phyloP scores from a whole-genome alignment of 2,797 vertebrate genomes.

The Urocyon cinereoargenteus region DNA sequence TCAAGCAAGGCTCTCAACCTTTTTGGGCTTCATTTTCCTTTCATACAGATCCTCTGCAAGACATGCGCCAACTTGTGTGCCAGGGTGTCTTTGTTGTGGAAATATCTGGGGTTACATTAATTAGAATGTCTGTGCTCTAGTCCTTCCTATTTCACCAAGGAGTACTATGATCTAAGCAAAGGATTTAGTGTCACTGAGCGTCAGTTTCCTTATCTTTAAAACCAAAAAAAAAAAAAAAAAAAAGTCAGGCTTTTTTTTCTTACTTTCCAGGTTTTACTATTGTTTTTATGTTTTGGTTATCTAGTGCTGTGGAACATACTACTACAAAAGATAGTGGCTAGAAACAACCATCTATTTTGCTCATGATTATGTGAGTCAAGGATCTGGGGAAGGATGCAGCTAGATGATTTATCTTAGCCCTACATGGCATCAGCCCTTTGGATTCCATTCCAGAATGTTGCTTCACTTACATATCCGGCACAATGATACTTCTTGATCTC shows the following conservation, averaged over 20 bases:
- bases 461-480: neutral
- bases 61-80: neutral
- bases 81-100: neutral
- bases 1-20: neutral
- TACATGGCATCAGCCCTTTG: rapidly evolving
- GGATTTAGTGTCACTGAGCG: neutral
- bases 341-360: neutral
- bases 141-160: neutral
- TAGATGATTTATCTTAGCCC: neutral
- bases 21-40: neutral
- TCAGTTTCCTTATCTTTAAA: neutral
- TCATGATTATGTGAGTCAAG: neutral
- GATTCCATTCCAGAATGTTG: neutral
- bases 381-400: neutral
- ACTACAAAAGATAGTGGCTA: neutral
- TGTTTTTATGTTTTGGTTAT: neutral
- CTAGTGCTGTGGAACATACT: neutral
- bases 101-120: neutral
- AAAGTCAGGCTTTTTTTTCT: neutral
- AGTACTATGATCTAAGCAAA: neutral
- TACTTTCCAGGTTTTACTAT: neutral
- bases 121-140: neutral
- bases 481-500: neutral
- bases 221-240: neutral
- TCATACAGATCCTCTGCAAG: neutral